These are phyloP conservation scores for Tinea pellionella DNA, from an alignment of 2,888 invertebrate genomes.

Conservation along the genomic window DNA sequence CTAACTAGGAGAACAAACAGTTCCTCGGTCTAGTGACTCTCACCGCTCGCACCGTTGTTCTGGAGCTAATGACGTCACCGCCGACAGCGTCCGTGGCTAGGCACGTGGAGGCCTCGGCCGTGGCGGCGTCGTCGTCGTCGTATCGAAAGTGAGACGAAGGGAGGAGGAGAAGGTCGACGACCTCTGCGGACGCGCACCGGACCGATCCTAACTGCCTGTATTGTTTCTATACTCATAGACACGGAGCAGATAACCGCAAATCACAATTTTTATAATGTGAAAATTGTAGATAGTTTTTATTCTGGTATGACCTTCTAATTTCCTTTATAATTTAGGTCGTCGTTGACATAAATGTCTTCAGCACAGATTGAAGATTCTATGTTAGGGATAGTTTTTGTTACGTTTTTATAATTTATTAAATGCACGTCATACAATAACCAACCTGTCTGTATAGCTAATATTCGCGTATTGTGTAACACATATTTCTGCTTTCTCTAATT, in stretches of 20 bases:
- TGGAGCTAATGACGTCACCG: conserved; percentile 50
- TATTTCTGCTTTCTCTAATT: too few relatives aligned
- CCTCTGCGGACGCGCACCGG: conserved; percentile 45
- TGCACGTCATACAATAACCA: too few relatives aligned
- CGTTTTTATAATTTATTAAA: too few relatives aligned
- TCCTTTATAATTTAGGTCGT: background rate
- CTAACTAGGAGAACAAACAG: conserved; percentile 6
- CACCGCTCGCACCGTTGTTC: conserved; percentile 24
- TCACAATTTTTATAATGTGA: background rate
- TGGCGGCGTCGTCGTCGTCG: conserved; percentile 57
- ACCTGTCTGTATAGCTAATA: too few relatives aligned
- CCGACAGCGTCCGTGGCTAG: conserved; percentile 36
- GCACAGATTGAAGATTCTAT: too few relatives aligned
- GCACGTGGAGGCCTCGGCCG: conserved; percentile 47
- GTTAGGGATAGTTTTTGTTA: too few relatives aligned
- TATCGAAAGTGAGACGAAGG: conserved; percentile 59
- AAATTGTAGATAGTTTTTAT: background rate
- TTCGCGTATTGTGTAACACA: too few relatives aligned
- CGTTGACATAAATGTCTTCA: background rate
- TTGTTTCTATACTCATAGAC: conserved; percentile 46
- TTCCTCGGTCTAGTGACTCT: background rate
- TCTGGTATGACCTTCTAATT: background rate
- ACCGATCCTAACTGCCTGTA: conserved; percentile 57
- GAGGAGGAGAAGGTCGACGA: conserved; percentile 41
- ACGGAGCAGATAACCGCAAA: background rate